These are phyloP conservation scores for Phoxinus dragarum DNA, from an alignment of 2,797 vertebrate genomes.

Conservation along the genomic window DNA sequence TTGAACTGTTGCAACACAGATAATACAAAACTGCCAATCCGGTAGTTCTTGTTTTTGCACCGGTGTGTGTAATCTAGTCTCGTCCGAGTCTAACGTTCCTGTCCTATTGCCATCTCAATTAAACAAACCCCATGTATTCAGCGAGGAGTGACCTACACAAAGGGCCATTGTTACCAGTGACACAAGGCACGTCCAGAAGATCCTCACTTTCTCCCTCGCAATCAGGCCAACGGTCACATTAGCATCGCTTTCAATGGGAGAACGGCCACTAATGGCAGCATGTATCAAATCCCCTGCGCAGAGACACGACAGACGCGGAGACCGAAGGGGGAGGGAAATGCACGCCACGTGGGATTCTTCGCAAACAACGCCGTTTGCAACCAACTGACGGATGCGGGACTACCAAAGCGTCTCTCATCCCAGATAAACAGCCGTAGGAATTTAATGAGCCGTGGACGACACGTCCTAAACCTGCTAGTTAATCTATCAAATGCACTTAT, in stretches of 20 bases:
- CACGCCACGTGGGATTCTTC: conserved; percentile 13
- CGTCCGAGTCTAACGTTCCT: conserved; percentile 37
- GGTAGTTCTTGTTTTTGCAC: conserved; percentile 23
- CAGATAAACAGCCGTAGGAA: conserved; percentile 11
- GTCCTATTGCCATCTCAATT: conserved; percentile 67
- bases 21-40: background rate
- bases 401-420: background rate
- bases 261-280: conserved; percentile 61
- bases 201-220: conserved; percentile 66
- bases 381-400: conserved; percentile 63
- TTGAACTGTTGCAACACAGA: background rate
- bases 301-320: conserved; percentile 59
- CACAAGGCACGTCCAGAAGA: conserved; percentile 67
- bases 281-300: conserved; percentile 63
- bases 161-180: conserved; percentile 70
- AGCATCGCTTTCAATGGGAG: conserved; percentile 66
- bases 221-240: conserved; percentile 72
- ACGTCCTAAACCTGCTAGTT: conserved; percentile 9
- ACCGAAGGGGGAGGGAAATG: conserved; percentile 19
- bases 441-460: conserved; percentile 13
- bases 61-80: conserved; percentile 57
- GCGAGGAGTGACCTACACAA: conserved; percentile 71
- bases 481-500: conserved; percentile 32
- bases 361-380: conserved; percentile 41
- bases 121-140: conserved; percentile 76